A percentile compares a stretch with the other conserved stretches of the same genome.
Conservation (phyloP, 2,797 vertebrate species). For the Parambassis ranga region DNA sequence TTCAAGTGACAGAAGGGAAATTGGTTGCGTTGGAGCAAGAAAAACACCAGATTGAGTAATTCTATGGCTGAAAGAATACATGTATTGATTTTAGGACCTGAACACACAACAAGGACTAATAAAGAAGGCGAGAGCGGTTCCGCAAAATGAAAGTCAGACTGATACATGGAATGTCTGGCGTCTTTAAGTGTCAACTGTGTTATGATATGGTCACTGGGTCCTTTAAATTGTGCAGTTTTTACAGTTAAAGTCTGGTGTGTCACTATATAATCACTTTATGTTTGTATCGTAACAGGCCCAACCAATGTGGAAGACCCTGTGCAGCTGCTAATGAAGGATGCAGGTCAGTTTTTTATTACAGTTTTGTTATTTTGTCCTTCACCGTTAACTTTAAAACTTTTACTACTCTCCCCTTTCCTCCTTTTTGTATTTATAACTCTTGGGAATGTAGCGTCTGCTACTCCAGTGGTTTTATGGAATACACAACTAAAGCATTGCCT, state of each 20-base stretch:
- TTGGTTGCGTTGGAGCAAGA: slow-evolving; percentile 36
- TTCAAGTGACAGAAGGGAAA: slow-evolving; percentile 53
- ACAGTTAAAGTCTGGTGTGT: not conserved
- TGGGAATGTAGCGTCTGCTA: slow-evolving; percentile 17
- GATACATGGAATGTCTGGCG: not conserved
- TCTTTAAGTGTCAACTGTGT: not conserved
- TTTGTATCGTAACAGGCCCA: slow-evolving; percentile 80
- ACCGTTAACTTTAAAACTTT: too few species aligned
- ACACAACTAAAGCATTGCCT: slow-evolving; percentile 35
- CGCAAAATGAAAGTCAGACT: not conserved
- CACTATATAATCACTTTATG: not conserved
- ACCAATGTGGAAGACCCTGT: slow-evolving; percentile 87
- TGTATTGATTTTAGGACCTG: slow-evolving; percentile 49
- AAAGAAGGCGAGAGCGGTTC: not conserved
- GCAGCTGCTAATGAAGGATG: slow-evolving; percentile 94
- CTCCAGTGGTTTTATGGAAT: slow-evolving; percentile 12
- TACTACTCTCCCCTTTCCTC: too few species aligned
- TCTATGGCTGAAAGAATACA: slow-evolving; percentile 38
- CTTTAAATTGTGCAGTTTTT: not conserved
- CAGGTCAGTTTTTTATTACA: slow-evolving; percentile 79
- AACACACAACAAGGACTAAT: slow-evolving; percentile 26
- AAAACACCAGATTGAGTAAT: slow-evolving; percentile 46
- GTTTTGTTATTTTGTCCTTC: not conserved
- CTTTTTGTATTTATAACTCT: slow-evolving; percentile 15
- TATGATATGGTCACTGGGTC: not conserved